These are phyloP conservation scores for Haliclystus octoradiatus DNA, from an alignment of 30 jellyfish, hydroid and myxozoan species.

Conservation along the genomic window DNA sequence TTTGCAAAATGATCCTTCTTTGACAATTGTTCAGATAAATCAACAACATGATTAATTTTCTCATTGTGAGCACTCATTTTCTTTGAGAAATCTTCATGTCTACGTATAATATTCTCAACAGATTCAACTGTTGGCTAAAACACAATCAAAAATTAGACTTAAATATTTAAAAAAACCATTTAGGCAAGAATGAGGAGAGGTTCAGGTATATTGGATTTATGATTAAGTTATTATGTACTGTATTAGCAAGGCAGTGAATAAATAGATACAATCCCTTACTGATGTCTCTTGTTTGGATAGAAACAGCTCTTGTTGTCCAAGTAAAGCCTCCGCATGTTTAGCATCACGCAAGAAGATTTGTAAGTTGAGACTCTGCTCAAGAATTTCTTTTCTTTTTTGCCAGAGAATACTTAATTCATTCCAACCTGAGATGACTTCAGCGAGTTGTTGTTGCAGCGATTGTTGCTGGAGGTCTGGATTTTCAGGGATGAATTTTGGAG, in stretches of 20 bases:
- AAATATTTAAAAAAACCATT: too few relatives aligned
- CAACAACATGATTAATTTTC: constrained; percentile 65
- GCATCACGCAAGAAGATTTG: constrained; percentile 92
- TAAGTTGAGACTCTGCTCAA: constrained; percentile 80
- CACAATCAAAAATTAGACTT: not conserved
- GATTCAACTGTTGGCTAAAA: constrained; percentile 94
- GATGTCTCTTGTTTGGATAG: constrained; percentile 72
- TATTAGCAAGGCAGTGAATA: too few relatives aligned
- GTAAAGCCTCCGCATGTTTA: constrained; percentile 90
- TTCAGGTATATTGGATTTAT: not conserved
- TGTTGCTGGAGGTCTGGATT: constrained; percentile 88
- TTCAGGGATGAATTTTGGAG: constrained; percentile 87
- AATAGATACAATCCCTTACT: too few relatives aligned
- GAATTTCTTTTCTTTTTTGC: constrained; percentile 47
- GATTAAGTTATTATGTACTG: too few relatives aligned
- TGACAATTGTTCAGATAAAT: constrained; percentile 54
- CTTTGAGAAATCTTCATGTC: constrained; percentile 63
- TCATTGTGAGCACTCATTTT: constrained; percentile 90
- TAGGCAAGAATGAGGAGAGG: not conserved
- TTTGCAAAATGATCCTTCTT: constrained; percentile 65
- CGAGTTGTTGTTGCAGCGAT: constrained; percentile 86
- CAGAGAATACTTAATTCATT: constrained; percentile 54
- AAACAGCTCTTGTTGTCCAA: constrained; percentile 89
- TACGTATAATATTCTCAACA: constrained; percentile 63
- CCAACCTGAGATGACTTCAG: constrained; percentile 84